Conservation (phyloP, 2,797 vertebrate genomes). For the Sebastes trivittatus region DNA sequence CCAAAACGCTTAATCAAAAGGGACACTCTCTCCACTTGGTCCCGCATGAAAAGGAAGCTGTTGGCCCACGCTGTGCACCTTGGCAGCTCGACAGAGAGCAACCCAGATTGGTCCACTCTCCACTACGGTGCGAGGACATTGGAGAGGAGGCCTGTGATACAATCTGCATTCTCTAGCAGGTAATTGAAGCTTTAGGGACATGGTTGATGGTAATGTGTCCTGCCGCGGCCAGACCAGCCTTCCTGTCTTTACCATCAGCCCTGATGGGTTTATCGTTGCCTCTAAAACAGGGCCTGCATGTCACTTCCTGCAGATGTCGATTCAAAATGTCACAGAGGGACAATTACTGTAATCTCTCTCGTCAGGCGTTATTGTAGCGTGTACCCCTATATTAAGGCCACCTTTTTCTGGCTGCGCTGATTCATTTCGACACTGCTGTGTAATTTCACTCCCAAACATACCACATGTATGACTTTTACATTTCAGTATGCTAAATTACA, state of each 20-base stretch:
- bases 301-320: conserved; percentile 39
- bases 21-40: conserved; percentile 56
- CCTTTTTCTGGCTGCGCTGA: conserved; percentile 8
- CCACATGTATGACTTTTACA: not conserved
- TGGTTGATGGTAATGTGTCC: conserved; percentile 34
- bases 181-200: conserved; percentile 48
- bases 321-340: conserved; percentile 36
- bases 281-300: conserved; percentile 6
- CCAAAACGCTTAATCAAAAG: conserved; percentile 66
- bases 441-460: conserved; percentile 27
- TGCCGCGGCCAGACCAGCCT: conserved; percentile 48
- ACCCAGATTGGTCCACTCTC: conserved; percentile 19
- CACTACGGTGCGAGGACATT: not conserved
- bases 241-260: conserved; percentile 39
- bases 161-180: conserved; percentile 54
- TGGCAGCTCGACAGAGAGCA: conserved; percentile 52
- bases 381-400: conserved; percentile 38
- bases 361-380: conserved; percentile 31
- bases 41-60: conserved; percentile 51
- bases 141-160: conserved; percentile 30
- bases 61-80: conserved; percentile 45
- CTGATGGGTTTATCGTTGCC: conserved; percentile 47
- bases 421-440: not conserved
- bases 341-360: conserved; percentile 64
- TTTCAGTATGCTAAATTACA: not conserved